Base-by-base conservation (phyloP, 2,888 invertebrate genomes). In the Eilema griseolum region DNA sequence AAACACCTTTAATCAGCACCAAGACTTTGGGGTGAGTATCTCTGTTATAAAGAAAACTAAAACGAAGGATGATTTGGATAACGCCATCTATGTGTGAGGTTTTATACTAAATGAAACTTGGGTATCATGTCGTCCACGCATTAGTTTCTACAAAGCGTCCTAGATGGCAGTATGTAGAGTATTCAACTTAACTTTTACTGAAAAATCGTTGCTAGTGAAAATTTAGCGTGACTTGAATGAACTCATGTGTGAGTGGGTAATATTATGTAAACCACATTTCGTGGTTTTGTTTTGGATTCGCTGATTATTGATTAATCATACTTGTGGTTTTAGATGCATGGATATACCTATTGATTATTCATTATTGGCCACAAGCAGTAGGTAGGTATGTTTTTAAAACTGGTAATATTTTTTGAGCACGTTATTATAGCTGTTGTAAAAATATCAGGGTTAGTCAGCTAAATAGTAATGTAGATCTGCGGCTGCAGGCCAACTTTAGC, bases 1-100 rank as follows among this genome's bases (percentile, higher is more conserved):
- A 97, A 90, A 97, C 97, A 23, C 97, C 97, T 0, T 94, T 97
- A 67, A 97, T 97, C 82, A 97, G 97, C 82, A 97, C 97, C 16
- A 97, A 97, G 87, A 96, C 97, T 31, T 91, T 97, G 70, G 97
- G 97, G 97, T 97, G 90, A 97, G 97, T 96, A 16, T 2, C 3
- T 14, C 67, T 66, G 24, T 7, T 66, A 24, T 23, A 8, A 33
- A 33, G 8, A 37, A 37, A 37, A 37, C 8, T 7, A 33, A 4
- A 33, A 28, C 5, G 28, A 28, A 28, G 28, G 12, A n/a, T 3
- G 5, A 20, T 28, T 14, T 28, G 14, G 33, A 24, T 57, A 33
- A 14, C 67, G 67, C 67, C 61, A 52, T 67, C 67, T 67, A 52
- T 41, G 26, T 12, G 5, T 33, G 14, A 24, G 0, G 20, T 57